These are phyloP conservation scores for Tautogolabrus adspersus DNA, from an alignment of 2,113 vertebrate species.

Conservation along the genomic window DNA sequence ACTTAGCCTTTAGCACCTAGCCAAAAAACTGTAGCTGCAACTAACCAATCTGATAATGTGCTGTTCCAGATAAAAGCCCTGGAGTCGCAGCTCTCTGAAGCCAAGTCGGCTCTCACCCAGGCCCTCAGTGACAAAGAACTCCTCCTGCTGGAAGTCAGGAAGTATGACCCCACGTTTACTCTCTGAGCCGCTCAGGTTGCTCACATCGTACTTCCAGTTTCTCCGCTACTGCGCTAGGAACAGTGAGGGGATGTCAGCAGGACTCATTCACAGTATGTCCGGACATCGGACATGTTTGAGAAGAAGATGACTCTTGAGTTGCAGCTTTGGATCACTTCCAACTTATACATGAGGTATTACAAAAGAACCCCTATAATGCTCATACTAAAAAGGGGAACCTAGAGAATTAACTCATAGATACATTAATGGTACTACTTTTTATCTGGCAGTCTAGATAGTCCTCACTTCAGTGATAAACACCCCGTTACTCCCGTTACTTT, in stretches of 20 bases:
- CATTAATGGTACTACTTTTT: conserved; percentile 43
- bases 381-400: conserved; percentile 2
- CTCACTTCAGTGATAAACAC: conserved; percentile 34
- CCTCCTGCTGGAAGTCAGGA: conserved; percentile 92
- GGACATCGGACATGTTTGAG: neutral
- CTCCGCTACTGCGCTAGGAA: conserved; percentile 25
- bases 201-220: neutral
- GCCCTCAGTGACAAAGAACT: conserved; percentile 88
- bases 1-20: neutral
- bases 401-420: conserved; percentile 19
- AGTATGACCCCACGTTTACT: conserved; percentile 90
- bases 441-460: conserved; percentile 27
- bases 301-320: neutral
- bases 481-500: conserved; percentile 5
- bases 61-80: conserved; percentile 70
- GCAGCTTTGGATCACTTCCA: conserved; percentile 27
- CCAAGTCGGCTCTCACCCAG: conserved; percentile 84
- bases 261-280: conserved; percentile 13
- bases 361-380: conserved; percentile 23
- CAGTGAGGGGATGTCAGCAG: conserved; percentile 12
- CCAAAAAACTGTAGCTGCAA: neutral
- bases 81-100: conserved; percentile 84
- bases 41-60: conserved; percentile 41
- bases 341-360: conserved; percentile 11
- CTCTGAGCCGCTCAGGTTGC: conserved; percentile 80